Percentiles rank a stretch among this genome's conserved stretches.
Evolutionary conservation across 1,140 invertebrate genomes (phyloP).

Genomic region (Sinella curviseta): DNA sequence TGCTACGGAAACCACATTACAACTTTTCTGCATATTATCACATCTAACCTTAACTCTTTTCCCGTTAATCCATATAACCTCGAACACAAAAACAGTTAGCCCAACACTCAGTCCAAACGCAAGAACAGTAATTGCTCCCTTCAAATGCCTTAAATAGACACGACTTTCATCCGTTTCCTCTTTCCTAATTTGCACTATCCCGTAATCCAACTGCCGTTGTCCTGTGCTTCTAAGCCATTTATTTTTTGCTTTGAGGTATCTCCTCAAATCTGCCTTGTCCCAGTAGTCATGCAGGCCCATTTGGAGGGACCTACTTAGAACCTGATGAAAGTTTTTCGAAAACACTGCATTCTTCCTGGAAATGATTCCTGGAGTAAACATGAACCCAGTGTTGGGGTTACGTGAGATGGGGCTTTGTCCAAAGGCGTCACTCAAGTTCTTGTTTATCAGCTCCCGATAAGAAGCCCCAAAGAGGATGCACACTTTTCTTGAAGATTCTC

Average conservation of each 20-base stretch:
- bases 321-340: not conserved
- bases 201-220: not conserved
- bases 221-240: not conserved
- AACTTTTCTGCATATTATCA: no score
- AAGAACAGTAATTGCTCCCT: not conserved
- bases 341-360: not conserved
- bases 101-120: no score
- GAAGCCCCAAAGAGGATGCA: slow-evolving; percentile 3
- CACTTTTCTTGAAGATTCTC: not conserved
- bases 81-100: no score
- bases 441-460: not conserved
- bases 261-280: not conserved
- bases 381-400: not conserved
- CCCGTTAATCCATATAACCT: no score
- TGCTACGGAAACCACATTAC: no score
- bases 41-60: no score
- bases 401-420: not conserved
- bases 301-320: not conserved
- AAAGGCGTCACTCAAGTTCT: not conserved
- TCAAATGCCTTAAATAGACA: not conserved
- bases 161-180: not conserved
- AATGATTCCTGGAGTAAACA: slow-evolving; percentile 13
- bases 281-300: not conserved
- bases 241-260: not conserved
- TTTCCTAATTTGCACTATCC: not conserved